Conservation (phyloP, 2,113 vertebrate species). For the Eulacestoma nigropectus region DNA sequence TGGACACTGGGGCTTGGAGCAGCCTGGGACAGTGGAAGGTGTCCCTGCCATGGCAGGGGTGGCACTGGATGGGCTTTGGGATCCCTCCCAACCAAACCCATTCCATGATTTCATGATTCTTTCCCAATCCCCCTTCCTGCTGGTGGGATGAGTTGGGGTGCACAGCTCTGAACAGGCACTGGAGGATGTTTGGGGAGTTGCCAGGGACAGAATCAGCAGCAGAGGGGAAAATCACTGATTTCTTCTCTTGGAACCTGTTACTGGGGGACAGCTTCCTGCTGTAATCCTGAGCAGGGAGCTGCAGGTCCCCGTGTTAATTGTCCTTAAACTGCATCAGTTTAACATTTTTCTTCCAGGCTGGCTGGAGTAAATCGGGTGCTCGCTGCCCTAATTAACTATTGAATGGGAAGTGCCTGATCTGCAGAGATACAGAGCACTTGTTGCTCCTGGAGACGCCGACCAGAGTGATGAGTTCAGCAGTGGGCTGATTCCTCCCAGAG, state of each 20-base stretch:
- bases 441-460: background rate
- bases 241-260: background rate
- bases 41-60: background rate
- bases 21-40: background rate
- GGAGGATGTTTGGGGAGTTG: background rate
- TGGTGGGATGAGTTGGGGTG: too few relatives aligned
- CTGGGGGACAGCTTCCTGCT: background rate
- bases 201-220: background rate
- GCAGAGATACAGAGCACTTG: background rate
- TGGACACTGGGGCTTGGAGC: background rate
- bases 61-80: fast-evolving
- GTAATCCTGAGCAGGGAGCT: background rate
- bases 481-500: background rate
- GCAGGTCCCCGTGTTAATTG: background rate
- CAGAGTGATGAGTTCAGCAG: background rate
- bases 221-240: background rate
- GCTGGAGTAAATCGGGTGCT: background rate
- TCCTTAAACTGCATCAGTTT: background rate
- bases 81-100: background rate
- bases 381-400: background rate
- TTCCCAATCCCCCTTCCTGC: fast-evolving
- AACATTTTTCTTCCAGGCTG: background rate
- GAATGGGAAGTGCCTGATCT: background rate
- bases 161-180: fast-evolving
- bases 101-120: background rate